phyloP scores from a whole-genome alignment of 2,888 invertebrate species.

The Autographa pulchrina region DNA sequence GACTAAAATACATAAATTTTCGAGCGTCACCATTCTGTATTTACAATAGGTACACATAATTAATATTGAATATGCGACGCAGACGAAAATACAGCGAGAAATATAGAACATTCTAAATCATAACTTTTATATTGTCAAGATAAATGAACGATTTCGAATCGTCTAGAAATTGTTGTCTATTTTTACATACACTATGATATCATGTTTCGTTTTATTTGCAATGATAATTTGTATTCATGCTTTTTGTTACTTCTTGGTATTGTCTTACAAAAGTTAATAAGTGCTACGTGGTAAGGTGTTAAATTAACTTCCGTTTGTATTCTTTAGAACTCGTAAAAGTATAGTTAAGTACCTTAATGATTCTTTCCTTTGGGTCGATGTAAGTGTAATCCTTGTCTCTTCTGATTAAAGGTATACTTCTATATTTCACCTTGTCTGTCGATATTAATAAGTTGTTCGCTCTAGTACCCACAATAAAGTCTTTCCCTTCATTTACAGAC shows the following conservation, averaged over 20 bases:
- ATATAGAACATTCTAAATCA: background rate
- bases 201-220: background rate
- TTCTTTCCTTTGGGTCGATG: conserved; percentile 76
- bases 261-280: background rate
- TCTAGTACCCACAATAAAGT: conserved; percentile 78
- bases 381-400: conserved; percentile 82
- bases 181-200: background rate
- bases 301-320: conserved; percentile 3
- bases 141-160: background rate
- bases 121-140: conserved; percentile 7
- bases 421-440: conserved; percentile 77
- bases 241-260: background rate
- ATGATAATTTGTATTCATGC: background rate
- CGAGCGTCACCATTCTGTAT: background rate
- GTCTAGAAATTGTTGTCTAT: conserved; percentile 1
- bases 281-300: background rate
- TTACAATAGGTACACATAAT: conserved; percentile 4
- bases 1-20: conserved; percentile 5
- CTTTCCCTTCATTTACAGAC: conserved; percentile 73
- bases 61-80: background rate
- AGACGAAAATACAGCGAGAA: background rate
- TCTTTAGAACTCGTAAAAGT: background rate
- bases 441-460: conserved; percentile 81
- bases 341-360: conserved; percentile 80
- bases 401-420: conserved; percentile 72